These are phyloP conservation scores for Cariama cristata DNA, from an alignment of 2,113 vertebrate genomes.

Conservation along the genomic window DNA sequence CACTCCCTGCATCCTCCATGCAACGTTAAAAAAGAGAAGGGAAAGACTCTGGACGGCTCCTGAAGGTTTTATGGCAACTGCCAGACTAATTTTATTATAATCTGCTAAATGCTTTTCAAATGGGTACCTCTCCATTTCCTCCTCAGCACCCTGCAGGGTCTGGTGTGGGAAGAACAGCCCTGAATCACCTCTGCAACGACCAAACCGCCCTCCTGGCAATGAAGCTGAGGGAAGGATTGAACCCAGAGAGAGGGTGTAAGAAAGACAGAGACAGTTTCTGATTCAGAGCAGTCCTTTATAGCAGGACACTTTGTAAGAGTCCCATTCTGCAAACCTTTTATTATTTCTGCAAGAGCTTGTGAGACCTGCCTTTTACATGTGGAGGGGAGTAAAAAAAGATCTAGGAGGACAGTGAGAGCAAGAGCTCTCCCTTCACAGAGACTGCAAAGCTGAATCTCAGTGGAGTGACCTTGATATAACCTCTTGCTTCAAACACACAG, in stretches of 20 bases:
- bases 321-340: neutral
- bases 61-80: neutral
- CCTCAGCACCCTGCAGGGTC: neutral
- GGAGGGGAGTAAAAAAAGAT: neutral
- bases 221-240: neutral
- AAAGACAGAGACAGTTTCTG: neutral
- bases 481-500: conserved; percentile 16
- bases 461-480: conserved; percentile 28
- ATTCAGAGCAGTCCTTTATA: neutral
- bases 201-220: neutral
- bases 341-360: neutral
- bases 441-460: neutral
- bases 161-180: neutral
- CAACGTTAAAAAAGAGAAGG: accelerated
- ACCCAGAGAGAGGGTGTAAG: neutral
- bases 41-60: neutral
- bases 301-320: neutral
- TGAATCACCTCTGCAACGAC: neutral
- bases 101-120: neutral
- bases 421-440: neutral
- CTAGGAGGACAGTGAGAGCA: neutral
- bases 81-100: neutral
- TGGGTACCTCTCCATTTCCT: neutral
- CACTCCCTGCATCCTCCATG: accelerated
- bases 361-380: neutral